Base-by-base conservation (phyloP, 2,797 vertebrate genomes). In the Tenualosa ilisha region DNA sequence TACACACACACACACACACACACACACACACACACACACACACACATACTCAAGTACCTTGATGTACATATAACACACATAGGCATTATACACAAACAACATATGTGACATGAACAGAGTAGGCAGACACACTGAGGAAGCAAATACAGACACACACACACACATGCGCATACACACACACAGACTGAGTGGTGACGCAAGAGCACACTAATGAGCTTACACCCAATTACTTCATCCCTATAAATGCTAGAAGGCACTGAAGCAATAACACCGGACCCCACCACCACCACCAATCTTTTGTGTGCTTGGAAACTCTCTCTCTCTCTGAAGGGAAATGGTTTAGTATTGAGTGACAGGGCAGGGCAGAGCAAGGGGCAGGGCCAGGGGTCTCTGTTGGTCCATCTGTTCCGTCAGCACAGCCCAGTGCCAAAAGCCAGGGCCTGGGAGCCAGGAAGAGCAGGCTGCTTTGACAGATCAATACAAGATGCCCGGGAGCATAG, bases 11-110 rank as follows among this genome's bases (percentile, higher is more conserved):
- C 46, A n/a, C 11, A 49, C 24, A 31, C 56, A 83, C 40, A 12
- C 63, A 68, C 15, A 84, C 61, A 68, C 43, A 72, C 83, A 84
- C 83, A 50, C 37, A 43, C 82, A 83, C 54, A 83, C 63, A 84
- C 46, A 20, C 54, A 83, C 31, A 83, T 12, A 83, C 6, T 43
- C 26, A 12, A 9, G 8, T 15, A 50, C 8, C 49, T 50, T 50
- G 5, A 50, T 50, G 49, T 50, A 11, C 49, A 50, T 50, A 50
- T 46, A 46, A 6, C 49, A 56, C 53, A 56, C 13, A 56, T 20
- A 56, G 13, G 17, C 13, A 17, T 20, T 13, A 8, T 50, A 20
- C 15, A 56, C 43, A 46, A 6, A 46, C 6, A 46, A 46, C 43
- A 46, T 46, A 6, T 6, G 49, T 7, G 5, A 50, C 43, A 50